Conservation (phyloP, 2,797 vertebrate species). For the Podarcis siculus region DNA sequence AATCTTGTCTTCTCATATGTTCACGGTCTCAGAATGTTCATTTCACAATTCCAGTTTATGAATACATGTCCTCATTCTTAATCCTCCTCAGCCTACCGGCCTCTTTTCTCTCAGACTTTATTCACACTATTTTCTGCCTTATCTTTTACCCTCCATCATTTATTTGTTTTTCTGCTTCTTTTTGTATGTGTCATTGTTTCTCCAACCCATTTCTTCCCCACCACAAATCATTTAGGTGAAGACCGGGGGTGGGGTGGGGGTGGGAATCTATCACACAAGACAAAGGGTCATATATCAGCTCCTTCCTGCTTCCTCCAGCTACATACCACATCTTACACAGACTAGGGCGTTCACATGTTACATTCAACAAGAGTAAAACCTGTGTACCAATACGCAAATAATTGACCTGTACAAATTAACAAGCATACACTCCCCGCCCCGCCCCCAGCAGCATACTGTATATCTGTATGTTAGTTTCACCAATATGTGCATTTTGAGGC, state of each 20-base stretch:
- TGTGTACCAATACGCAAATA: too few relatives aligned
- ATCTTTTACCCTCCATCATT: constrained; percentile 1
- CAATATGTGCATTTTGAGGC: too few relatives aligned
- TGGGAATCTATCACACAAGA: constrained; percentile 39
- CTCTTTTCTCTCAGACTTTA: constrained; percentile 24
- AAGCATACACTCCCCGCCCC: too few relatives aligned
- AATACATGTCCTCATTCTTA: constrained; percentile 18
- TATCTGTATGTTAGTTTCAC: too few relatives aligned
- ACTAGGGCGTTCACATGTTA: background rate
- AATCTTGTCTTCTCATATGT: constrained; percentile 24
- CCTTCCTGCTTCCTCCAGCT: constrained; percentile 39
- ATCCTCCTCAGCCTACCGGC: constrained; percentile 30
- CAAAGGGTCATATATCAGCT: constrained; percentile 43
- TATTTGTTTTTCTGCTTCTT: background rate
- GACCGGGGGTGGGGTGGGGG: background rate
- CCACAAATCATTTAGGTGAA: constrained; percentile 26
- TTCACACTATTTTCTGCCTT: constrained; percentile 2
- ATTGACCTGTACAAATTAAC: too few relatives aligned
- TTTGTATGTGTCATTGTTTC: background rate
- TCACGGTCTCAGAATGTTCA: constrained; percentile 33
- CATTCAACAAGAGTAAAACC: too few relatives aligned
- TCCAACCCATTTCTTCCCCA: background rate
- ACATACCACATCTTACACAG: constrained; percentile 21
- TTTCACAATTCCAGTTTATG: constrained; percentile 54
- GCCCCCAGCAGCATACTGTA: too few relatives aligned